Conservation (phyloP, 2,797 vertebrate species). For the Sebastes cheni region DNA sequence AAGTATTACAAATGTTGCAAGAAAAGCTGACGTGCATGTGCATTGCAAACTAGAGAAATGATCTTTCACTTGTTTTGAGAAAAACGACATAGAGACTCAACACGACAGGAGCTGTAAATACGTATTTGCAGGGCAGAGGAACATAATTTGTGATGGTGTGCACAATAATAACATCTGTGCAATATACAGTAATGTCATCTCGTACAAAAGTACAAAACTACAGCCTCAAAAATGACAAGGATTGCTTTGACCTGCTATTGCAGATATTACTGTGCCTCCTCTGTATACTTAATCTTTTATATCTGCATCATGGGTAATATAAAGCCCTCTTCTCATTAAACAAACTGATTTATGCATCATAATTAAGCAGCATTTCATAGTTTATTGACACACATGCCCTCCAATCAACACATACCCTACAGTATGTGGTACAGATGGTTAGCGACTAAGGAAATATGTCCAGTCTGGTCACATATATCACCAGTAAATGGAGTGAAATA, state of each 20-base stretch:
- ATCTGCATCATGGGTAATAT: neutral
- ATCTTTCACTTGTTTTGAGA: neutral
- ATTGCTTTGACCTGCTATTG: neutral
- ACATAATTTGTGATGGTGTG: neutral
- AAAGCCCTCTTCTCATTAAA: neutral
- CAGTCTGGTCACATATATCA: slow-evolving; percentile 31
- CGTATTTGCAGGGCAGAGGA: neutral
- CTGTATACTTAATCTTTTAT: neutral
- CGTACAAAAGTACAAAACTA: neutral
- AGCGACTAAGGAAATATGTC: slow-evolving; percentile 31
- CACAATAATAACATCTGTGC: neutral
- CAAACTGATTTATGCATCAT: slow-evolving; percentile 2
- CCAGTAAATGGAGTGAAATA: slow-evolving; percentile 54
- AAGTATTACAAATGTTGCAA: neutral
- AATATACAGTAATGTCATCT: neutral
- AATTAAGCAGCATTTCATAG: neutral
- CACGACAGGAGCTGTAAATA: neutral
- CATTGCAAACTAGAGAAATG: neutral
- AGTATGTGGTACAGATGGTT: slow-evolving; percentile 19
- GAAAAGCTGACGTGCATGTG: neutral
- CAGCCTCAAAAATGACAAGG: neutral
- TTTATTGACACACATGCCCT: neutral
- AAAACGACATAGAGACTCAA: neutral
- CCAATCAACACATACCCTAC: neutral
- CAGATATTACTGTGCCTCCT: neutral